Percentiles rank a stretch among this genome's conserved stretches.
phyloP scores from a whole-genome alignment of 1,140 invertebrate genomes.

The Habropoda laboriosa region DNA sequence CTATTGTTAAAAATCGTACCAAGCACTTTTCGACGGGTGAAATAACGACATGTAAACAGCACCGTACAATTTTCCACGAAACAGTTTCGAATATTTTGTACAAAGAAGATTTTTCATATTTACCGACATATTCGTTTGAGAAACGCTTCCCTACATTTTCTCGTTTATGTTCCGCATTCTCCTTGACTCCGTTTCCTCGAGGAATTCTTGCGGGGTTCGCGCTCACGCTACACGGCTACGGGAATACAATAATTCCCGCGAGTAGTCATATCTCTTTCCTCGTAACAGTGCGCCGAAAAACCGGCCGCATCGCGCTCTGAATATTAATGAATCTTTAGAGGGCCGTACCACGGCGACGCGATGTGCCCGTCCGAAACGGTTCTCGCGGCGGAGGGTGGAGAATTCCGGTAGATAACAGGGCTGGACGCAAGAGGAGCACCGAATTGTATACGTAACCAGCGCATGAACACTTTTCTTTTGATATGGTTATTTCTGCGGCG shows the following conservation, averaged over 20 bases:
- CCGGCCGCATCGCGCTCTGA: slow-evolving; percentile 74
- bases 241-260: slow-evolving; percentile 74
- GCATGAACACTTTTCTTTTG: slow-evolving; percentile 65
- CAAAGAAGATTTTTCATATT: background rate
- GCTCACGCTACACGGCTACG: slow-evolving; percentile 21
- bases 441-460: slow-evolving; percentile 62
- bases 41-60: too few species aligned
- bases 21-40: too few species aligned
- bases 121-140: background rate
- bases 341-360: slow-evolving; percentile 59
- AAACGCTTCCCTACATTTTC: background rate
- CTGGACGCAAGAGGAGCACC: slow-evolving; percentile 16
- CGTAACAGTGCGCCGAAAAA: slow-evolving; percentile 78
- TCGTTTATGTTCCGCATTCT: background rate
- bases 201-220: background rate
- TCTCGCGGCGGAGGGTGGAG: slow-evolving; percentile 5
- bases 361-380: slow-evolving; percentile 35
- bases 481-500: background rate
- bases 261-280: slow-evolving; percentile 76
- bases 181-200: slow-evolving; percentile 19
- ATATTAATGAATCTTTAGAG: slow-evolving; percentile 76
- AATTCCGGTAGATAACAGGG: slow-evolving; percentile 24
- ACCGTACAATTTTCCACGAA: too few species aligned
- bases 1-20: too few species aligned
- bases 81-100: too few species aligned